phyloP scores from a whole-genome alignment of 64 coral and sea anemone species.

The Stichodactyla helianthus region DNA sequence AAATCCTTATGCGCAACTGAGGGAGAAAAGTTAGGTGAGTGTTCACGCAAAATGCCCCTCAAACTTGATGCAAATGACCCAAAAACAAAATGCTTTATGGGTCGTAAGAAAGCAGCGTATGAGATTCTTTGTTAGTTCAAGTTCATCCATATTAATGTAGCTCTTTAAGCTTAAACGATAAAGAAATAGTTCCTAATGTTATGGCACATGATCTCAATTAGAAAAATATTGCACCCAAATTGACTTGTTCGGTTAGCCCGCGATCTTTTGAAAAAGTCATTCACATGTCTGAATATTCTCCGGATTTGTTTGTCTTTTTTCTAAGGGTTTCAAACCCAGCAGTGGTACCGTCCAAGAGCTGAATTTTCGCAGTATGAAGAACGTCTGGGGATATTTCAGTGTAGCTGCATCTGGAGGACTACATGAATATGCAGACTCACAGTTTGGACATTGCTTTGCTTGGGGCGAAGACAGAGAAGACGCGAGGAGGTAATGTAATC shows the following conservation, averaged over 20 bases:
- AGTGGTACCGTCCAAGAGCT: constrained; percentile 95
- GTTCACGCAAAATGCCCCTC: too few species aligned
- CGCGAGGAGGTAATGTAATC: constrained; percentile 59
- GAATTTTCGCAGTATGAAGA: constrained; percentile 92
- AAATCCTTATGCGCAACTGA: too few species aligned
- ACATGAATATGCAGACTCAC: constrained; percentile 96
- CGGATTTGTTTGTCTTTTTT: background rate
- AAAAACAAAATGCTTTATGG: too few species aligned
- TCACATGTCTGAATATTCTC: too few species aligned
- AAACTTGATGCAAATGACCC: too few species aligned
- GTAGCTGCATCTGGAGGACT: constrained; percentile 90
- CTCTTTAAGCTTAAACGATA: too few species aligned
- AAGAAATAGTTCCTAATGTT: background rate
- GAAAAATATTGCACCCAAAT: too few species aligned
- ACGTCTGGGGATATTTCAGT: constrained; percentile 98
- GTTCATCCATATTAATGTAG: background rate
- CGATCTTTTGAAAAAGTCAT: too few species aligned
- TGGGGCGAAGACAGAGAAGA: constrained; percentile 98
- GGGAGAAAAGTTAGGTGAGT: too few species aligned
- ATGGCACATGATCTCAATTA: background rate
- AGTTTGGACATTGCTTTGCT: constrained; percentile 98
- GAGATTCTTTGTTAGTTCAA: too few species aligned
- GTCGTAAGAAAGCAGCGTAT: too few species aligned
- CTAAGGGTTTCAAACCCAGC: constrained; percentile 96
- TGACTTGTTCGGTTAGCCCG: too few species aligned